A percentile compares a stretch with the other conserved stretches of the same genome.
Evolutionary conservation across 2,888 invertebrate genomes (phyloP).

Genomic region (Protonemura montana): DNA sequence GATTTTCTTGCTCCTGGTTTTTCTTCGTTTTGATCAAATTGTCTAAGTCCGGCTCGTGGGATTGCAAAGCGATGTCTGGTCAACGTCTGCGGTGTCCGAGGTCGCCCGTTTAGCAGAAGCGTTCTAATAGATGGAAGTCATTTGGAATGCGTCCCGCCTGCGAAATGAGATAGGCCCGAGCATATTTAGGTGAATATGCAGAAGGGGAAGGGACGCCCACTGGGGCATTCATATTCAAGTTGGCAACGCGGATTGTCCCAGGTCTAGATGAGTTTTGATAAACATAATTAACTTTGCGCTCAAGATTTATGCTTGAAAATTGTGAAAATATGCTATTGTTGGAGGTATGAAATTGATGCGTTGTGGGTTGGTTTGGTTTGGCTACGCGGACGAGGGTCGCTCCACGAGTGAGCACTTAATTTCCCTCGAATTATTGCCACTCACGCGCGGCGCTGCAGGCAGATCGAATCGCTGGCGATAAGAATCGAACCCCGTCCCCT

Average conservation of each 20-base stretch:
- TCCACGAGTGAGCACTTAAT: background rate
- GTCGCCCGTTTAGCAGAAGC: background rate
- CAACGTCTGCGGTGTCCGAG: background rate
- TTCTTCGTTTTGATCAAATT: background rate
- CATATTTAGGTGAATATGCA: background rate
- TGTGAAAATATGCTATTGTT: background rate
- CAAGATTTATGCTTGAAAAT: conserved; percentile 7
- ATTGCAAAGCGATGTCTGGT: too few relatives aligned
- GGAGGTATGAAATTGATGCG: background rate
- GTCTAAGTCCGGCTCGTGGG: background rate
- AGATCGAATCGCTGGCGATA: background rate
- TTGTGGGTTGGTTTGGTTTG: background rate
- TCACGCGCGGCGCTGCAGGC: background rate
- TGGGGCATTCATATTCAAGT: background rate
- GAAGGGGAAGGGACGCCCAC: background rate
- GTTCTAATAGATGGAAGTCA: background rate
- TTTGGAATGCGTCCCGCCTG: background rate
- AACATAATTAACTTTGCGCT: background rate
- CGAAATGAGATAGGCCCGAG: background rate
- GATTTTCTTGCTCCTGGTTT: background rate
- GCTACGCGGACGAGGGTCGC: background rate
- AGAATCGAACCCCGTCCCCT: background rate
- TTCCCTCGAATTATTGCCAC: background rate
- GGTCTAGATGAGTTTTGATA: background rate
- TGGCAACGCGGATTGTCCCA: background rate